These are phyloP conservation scores for Bombus pascuorum DNA, from an alignment of 1,140 invertebrate genomes.

Conservation along the genomic window DNA sequence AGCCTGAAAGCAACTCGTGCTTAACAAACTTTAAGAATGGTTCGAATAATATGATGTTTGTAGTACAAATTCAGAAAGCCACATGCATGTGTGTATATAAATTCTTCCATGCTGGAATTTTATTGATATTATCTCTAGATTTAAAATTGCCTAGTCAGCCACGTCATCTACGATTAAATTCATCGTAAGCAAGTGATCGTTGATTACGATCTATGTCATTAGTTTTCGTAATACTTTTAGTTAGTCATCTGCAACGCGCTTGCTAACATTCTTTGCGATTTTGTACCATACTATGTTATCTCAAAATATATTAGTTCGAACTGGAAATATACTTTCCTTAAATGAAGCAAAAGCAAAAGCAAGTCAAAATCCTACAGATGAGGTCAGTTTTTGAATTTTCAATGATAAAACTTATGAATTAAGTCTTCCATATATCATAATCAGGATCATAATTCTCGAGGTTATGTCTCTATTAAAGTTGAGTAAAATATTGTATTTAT, in stretches of 20 bases:
- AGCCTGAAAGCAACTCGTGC: neutral
- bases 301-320: slow-evolving; percentile 85
- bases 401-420: neutral
- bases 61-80: neutral
- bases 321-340: slow-evolving; percentile 93
- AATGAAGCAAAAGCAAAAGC: slow-evolving; percentile 92
- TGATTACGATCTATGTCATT: slow-evolving; percentile 5
- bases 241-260: neutral
- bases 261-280: neutral
- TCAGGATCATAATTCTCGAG: slow-evolving; percentile 31
- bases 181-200: neutral
- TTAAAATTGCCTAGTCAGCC: slow-evolving; percentile 24
- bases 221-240: neutral
- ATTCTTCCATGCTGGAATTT: neutral
- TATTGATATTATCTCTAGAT: neutral
- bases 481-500: neutral
- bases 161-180: slow-evolving; percentile 12
- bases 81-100: neutral
- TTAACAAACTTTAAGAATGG: neutral
- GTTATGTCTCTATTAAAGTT: slow-evolving; percentile 46
- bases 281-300: slow-evolving; percentile 57
- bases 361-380: slow-evolving; percentile 91
- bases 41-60: neutral
- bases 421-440: neutral
- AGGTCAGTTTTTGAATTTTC: slow-evolving; percentile 84